Evolutionary conservation across 1,140 invertebrate species (phyloP).

Genomic region (Drosophila simulans): DNA sequence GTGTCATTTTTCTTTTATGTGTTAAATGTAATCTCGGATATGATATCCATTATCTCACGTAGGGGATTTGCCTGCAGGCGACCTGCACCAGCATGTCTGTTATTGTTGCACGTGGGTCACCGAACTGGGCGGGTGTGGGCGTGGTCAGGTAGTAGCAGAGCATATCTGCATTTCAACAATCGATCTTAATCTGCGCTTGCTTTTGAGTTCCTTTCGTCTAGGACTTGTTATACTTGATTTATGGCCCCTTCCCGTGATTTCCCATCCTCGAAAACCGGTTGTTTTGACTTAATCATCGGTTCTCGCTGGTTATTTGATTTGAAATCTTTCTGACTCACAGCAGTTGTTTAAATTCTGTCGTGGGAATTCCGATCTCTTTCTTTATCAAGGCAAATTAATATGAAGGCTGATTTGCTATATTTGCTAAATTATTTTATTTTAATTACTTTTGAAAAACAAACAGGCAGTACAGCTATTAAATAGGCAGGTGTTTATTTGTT

Average conservation of each 20-base stretch:
- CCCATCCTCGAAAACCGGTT: slow-evolving; percentile 29
- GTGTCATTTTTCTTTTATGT: no score
- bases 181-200: slow-evolving; percentile 16
- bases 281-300: slow-evolving; percentile 29
- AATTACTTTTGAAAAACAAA: neutral
- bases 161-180: slow-evolving; percentile 24
- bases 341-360: slow-evolving; percentile 3
- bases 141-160: slow-evolving; percentile 55
- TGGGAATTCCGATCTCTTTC: neutral
- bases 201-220: slow-evolving; percentile 28
- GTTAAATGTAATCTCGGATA: neutral
- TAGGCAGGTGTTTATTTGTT: neutral
- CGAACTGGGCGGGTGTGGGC: slow-evolving; percentile 49
- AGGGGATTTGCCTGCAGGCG: neutral
- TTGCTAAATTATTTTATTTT: neutral
- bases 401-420: neutral
- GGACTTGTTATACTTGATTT: slow-evolving; percentile 50
- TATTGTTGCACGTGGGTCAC: slow-evolving; percentile 35
- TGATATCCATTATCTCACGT: slow-evolving; percentile 1
- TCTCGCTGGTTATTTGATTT: slow-evolving; percentile 24
- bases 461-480: no score
- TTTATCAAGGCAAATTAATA: no score
- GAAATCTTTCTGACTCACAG: slow-evolving; percentile 30
- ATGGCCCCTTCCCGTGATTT: slow-evolving; percentile 11
- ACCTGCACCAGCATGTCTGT: slow-evolving; percentile 48